Base-by-base conservation (phyloP, 1,140 invertebrate genomes). In the Lineus longissimus region DNA sequence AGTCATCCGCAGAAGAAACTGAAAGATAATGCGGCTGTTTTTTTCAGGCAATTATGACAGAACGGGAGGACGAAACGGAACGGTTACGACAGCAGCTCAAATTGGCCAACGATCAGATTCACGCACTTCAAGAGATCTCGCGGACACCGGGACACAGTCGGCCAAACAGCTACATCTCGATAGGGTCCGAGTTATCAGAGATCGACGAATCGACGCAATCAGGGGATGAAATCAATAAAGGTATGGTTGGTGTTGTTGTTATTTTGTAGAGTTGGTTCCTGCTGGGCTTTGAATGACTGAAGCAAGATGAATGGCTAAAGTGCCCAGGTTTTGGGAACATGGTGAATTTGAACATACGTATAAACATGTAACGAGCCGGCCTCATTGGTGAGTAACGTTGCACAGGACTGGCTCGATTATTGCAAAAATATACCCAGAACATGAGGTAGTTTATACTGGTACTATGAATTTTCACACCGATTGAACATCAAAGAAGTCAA, bases 51-150 rank as follows among this genome's bases (percentile, higher is more conserved):
- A 85, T 89, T 63, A 85, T 90, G 59, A 89, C 87, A 76, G 86
- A 88, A 67, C 82, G 86, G 66, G 90, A 92, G 74, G 89, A 90
- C 71, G 90, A 92, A 76, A 82, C 88, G 51, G 88, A 90, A 68
- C 85, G 86, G 61, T 78, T 91, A 67, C 84, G 89, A 30, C 86
- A 86, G 64, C 90, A 91, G 76, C 80, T 91, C 64, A 86, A 88
- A 64, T 84, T 85, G 70, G 86, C 86, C 56, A 84, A 89, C 68
- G 90, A 92, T 77, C 86, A 88, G 73, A 78, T 91, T 23, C 89
- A 90, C 73, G 71, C 71, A 57, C 66, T 83, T 30, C 76, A 80
- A 40, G 73, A 76, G 60, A 68, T 73, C 15, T 71, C 76, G 40
- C 65, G 67, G 29, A 67, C 60, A 31, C 61, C 66, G 69, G 60